These are phyloP conservation scores for Oppia nitens DNA, from an alignment of 1,140 invertebrate genomes.

Conservation along the genomic window DNA sequence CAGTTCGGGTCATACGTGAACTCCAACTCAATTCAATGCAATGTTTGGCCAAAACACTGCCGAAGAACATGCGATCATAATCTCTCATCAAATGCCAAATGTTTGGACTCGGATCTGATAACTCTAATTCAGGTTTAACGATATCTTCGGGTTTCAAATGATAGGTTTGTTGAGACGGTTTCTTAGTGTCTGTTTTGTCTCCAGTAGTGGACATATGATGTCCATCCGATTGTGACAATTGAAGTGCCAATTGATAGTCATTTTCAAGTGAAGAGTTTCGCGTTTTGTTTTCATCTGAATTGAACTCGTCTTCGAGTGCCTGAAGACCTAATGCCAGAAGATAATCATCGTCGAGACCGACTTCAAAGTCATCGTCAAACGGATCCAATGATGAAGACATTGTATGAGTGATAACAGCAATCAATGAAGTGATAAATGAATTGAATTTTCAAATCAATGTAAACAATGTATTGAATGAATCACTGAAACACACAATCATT, in stretches of 20 bases:
- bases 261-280: background rate
- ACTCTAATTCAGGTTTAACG: conserved; percentile 46
- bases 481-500: too few species aligned
- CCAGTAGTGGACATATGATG: background rate
- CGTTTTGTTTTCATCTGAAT: background rate
- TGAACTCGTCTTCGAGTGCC: background rate
- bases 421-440: too few species aligned
- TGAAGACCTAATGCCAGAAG: background rate
- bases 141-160: too few species aligned
- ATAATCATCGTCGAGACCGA: background rate
- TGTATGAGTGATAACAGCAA: too few species aligned
- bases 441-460: too few species aligned
- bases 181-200: background rate
- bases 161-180: too few species aligned
- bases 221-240: background rate
- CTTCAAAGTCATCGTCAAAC: background rate
- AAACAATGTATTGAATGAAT: too few species aligned
- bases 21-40: conserved; percentile 82
- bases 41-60: conserved; percentile 40
- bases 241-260: background rate
- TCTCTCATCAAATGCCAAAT: conserved; percentile 63
- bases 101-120: conserved; percentile 83
- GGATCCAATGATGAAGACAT: background rate
- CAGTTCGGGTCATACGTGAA: conserved; percentile 79
- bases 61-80: conserved; percentile 75